Evolutionary conservation across 2,113 vertebrate species (phyloP).

Genomic region (Proteles cristata): DNA sequence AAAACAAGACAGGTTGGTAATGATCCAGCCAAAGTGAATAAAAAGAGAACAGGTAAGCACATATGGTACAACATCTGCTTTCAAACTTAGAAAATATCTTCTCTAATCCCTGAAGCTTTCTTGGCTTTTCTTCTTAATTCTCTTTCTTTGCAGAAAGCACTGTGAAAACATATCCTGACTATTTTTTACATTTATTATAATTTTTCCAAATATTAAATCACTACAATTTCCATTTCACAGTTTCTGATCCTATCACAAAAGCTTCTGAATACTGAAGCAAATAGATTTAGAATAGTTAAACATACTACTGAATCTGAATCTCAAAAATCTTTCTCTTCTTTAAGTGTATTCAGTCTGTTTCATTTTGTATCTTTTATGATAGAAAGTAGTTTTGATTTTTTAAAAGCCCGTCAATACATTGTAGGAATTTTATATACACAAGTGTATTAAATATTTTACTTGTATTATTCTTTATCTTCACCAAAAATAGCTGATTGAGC

Average conservation of each 20-base stretch:
- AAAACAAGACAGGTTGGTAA: conserved; percentile 83
- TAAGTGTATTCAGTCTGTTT: conserved; percentile 60
- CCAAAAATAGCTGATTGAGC: not conserved
- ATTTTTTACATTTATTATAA: conserved; percentile 80
- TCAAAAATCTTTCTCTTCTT: conserved; percentile 57
- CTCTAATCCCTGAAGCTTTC: conserved; percentile 87
- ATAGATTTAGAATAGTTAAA: conserved; percentile 79
- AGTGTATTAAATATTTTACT: not conserved
- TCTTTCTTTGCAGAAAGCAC: conserved; percentile 81
- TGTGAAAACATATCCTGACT: conserved; percentile 73
- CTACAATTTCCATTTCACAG: conserved; percentile 82
- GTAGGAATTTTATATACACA: not conserved
- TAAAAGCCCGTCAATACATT: not conserved
- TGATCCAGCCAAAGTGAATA: conserved; percentile 84
- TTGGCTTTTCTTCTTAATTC: conserved; percentile 85
- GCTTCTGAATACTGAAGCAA: conserved; percentile 77
- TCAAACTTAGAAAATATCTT: conserved; percentile 87
- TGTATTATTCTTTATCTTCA: conserved; percentile 5
- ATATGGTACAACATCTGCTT: conserved; percentile 88
- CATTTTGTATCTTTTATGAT: conserved; percentile 39
- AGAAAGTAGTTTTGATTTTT: conserved; percentile 38
- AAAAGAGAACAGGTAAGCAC: conserved; percentile 86
- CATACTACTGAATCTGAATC: conserved; percentile 72
- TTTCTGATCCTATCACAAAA: conserved; percentile 81
- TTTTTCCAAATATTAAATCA: conserved; percentile 84